These are phyloP conservation scores for Patiria miniata DNA, from an alignment of 35 echinoderm and acorn worm genomes.

Conservation along the genomic window DNA sequence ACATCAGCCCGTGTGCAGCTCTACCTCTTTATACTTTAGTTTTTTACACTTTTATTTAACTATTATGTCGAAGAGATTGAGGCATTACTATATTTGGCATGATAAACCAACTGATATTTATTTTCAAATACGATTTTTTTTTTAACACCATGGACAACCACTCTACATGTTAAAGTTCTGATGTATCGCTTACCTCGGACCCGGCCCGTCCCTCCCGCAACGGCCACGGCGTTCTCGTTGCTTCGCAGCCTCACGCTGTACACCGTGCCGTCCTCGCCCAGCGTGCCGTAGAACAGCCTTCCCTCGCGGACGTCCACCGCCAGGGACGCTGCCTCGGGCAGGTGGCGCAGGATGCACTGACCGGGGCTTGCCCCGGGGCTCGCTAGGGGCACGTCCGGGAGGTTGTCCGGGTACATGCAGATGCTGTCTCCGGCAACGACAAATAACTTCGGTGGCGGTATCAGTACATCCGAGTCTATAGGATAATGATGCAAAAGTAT, in stretches of 20 bases:
- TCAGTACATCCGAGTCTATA: conserved; percentile 37
- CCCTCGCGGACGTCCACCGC: conserved; percentile 58
- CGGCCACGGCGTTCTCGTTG: conserved; percentile 16
- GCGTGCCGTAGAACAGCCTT: conserved; percentile 72
- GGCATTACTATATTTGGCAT: no score
- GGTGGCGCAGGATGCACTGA: conserved; percentile 67
- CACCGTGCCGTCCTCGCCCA: conserved; percentile 30
- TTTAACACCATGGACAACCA: no score
- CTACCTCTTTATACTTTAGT: background rate
- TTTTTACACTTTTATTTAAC: no score
- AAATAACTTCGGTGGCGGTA: conserved; percentile 70
- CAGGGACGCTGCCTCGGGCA: conserved; percentile 52
- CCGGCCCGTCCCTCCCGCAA: conserved; percentile 59
- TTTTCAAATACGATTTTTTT: no score
- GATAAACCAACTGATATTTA: no score
- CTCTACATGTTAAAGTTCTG: no score
- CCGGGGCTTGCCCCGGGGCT: conserved; percentile 12
- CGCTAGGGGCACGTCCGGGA: conserved; percentile 40
- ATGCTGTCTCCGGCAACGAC: conserved; percentile 48
- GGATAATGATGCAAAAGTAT: conserved; percentile 7
- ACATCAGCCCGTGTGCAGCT: background rate
- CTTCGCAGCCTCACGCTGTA: conserved; percentile 36
- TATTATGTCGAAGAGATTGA: no score
- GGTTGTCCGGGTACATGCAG: conserved; percentile 76
- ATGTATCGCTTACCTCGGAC: conserved; percentile 63